Percentiles rank a stretch among this genome's conserved stretches.
phyloP scores from a whole-genome alignment of 2,797 vertebrate genomes.

The Helicolenus hilgendorfi region DNA sequence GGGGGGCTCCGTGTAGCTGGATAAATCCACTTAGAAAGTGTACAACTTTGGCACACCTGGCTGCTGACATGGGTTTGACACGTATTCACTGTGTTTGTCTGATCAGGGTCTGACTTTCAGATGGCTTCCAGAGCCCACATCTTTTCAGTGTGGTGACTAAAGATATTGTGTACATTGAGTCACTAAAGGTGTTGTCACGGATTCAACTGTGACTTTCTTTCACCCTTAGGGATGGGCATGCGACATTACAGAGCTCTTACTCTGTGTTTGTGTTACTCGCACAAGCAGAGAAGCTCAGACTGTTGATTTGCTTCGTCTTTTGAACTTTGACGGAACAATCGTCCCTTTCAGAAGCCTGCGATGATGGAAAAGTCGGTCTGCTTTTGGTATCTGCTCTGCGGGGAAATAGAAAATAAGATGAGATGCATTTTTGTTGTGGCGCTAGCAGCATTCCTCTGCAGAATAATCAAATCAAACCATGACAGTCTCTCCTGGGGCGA shows the following conservation, averaged over 20 bases:
- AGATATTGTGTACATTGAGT: background rate
- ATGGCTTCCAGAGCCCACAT: background rate
- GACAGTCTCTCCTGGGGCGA: slow-evolving; percentile 13
- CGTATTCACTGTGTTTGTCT: no score
- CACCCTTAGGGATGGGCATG: background rate
- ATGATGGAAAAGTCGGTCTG: background rate
- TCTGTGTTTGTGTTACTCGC: background rate
- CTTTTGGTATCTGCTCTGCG: slow-evolving; percentile 16
- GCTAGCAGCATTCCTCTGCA: slow-evolving; percentile 16
- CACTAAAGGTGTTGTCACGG: background rate
- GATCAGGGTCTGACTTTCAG: no score
- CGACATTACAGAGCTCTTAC: background rate
- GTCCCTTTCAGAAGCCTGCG: background rate
- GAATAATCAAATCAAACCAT: slow-evolving; percentile 38
- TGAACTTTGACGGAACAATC: background rate
- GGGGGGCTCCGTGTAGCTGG: no score
- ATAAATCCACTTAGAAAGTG: no score
- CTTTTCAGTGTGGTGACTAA: no score
- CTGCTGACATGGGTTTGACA: no score
- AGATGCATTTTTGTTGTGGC: background rate
- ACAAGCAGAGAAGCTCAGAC: background rate
- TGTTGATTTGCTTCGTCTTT: background rate
- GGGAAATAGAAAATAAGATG: slow-evolving; percentile 22
- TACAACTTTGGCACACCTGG: no score
- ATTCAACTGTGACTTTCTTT: background rate